Evolutionary conservation across 2,113 vertebrate species (phyloP), one percentile per base, ranked within the genome.

Genomic region (Pseudorhombus dupliciocellatus): DNA sequence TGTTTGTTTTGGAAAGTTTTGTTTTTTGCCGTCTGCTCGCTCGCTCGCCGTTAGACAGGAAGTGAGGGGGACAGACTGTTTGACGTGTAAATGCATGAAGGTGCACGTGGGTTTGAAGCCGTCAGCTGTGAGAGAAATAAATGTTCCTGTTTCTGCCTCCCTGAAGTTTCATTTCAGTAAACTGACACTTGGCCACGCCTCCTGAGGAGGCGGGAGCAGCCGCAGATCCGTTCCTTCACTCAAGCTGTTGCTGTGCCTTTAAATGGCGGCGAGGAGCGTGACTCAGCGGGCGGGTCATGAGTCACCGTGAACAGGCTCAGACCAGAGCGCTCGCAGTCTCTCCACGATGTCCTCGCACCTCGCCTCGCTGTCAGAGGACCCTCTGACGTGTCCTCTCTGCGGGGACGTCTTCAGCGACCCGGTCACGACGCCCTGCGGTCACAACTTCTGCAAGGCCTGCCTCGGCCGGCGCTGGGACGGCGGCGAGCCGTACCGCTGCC

Each of bases 371-470:
- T 50, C 79, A 5, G 75, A 84, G 54, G 65, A 84, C 4, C 40
- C 68, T 9, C 69, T 89, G 18, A 30, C 65, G n/a, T 88, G 84
- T 62, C 67, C 69, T 0, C 75, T 92, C 51, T 92, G 90, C 50
- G 46, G 77, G 28, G 60, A 88, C 0, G 44, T 84, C 63, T 89
- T 88, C 77, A 90, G 15, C 7, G 79, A 90, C 14, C 89, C 90
- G 0, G 86, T 90, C 66, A 85, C 86, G 4, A 83, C 71, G 1
- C 73, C 88, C 0, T 89, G 90, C 8, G 86, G 89, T 9, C 89
- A 90, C 61, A 79, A 60, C 67, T 90, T 88, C 75, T 93, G 91
- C 56, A 90, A 88, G 73, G 31, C 59, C 44, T 95, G 93, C 76
- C 89, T 95, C 5, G 81, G 60, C 9, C 50, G 48, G 0, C 89